Base-by-base conservation (phyloP, 2,113 vertebrate genomes). In the Nothobranchius furzeri region DNA sequence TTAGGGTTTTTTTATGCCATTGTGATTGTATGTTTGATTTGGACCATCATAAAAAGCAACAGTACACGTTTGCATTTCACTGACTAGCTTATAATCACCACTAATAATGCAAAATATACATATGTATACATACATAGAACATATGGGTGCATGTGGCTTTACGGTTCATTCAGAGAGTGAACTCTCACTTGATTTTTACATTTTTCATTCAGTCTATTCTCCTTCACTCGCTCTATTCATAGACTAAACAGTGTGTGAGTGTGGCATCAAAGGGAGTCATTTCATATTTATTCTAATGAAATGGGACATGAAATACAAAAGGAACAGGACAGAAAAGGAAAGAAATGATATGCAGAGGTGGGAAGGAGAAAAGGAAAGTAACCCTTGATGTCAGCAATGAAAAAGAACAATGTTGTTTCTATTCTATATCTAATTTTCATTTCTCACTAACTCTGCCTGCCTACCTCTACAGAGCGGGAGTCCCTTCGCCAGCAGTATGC, bases 401-500 rank as follows among this genome's bases (percentile, higher is more conserved):
- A 62, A 65, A 52, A 69, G 20, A 15, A 54, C 7, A 6, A 59
- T 36, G 52, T 47, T 68, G 70, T 24, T 64, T 64, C 46, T 57
- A 59, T 43, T 68, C 68, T 55, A 48, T 73, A 40, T 59, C 13
- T 45, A 69, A 48, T 55, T 68, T 60, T 40, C 63, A 7, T 14
- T 56, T 17, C 14, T 12, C 9, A 9, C 20, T 6, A 52, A 52
- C 24, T 25, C 12, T 45, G 12, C 43, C 43, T 12, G 12, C 43
- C 43, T 11, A 12, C 55, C 54, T 46, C 45, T 75, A 43, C 87
- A 99, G 98, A 95, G 74, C 92, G 94, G 60, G 91, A 98, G 81
- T 95, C 96, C 6, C 91, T 99, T 56, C 92, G 88, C 68, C 95
- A 95, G 0, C 96, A 99, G 74, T 97, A 99, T 0, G 95, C 97